phyloP scores from a whole-genome alignment of 2,113 vertebrate genomes.

The Poeciliopsis turrubarensis region DNA sequence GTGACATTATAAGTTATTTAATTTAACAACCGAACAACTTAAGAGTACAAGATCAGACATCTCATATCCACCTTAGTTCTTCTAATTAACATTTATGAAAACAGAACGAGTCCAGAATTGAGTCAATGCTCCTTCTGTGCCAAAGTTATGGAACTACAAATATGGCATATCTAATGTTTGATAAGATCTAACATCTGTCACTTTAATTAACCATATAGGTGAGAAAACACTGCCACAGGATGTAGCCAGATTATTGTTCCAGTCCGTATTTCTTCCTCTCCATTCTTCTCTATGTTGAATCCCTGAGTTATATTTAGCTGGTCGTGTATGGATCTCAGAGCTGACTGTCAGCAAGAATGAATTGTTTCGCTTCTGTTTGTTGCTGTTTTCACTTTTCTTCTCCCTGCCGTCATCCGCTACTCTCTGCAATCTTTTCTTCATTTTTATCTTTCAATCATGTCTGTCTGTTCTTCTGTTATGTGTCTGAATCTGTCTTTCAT shows the following conservation, averaged over 20 bases:
- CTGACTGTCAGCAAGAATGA: conserved; percentile 79
- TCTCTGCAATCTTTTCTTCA: conserved; percentile 50
- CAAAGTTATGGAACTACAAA: neutral
- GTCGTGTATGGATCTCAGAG: conserved; percentile 74
- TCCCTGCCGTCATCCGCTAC: conserved; percentile 43
- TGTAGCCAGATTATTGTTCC: conserved; percentile 24
- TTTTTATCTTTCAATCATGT: conserved; percentile 47
- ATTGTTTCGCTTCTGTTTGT: conserved; percentile 73
- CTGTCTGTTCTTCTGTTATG: conserved; percentile 33
- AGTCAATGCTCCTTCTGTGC: neutral
- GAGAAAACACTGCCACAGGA: conserved; percentile 39
- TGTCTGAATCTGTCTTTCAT: conserved; percentile 54
- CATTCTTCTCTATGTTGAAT: conserved; percentile 64
- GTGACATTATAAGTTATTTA: neutral
- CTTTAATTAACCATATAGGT: conserved; percentile 60
- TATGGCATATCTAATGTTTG: neutral
- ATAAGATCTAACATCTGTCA: conserved; percentile 40
- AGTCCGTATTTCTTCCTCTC: conserved; percentile 43
- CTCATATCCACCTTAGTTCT: neutral
- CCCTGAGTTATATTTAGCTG: conserved; percentile 74
- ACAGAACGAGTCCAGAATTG: neutral
- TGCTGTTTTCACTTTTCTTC: conserved; percentile 60
- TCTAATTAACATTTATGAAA: neutral
- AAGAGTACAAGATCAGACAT: neutral
- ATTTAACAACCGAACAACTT: neutral